phyloP scores from a whole-genome alignment of 2,888 invertebrate species.

The Leptopterna dolabrata region DNA sequence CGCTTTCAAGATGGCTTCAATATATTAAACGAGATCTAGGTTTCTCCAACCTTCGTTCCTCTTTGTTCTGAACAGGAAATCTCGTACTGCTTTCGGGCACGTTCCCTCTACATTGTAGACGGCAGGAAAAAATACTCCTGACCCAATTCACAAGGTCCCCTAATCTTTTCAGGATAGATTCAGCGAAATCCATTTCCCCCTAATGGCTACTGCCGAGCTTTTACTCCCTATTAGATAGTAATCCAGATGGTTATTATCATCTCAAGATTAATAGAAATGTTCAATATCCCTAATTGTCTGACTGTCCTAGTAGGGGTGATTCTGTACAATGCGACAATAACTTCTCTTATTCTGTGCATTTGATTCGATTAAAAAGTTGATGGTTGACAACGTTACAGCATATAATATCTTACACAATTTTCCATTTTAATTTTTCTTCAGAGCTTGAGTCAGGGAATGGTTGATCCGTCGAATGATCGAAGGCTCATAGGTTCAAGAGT shows the following conservation, averaged over 20 bases:
- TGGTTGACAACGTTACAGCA: not conserved
- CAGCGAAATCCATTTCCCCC: not conserved
- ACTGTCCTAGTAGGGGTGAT: not conserved
- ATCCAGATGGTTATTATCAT: not conserved
- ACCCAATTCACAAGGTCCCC: not conserved
- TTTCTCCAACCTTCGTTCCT: not conserved
- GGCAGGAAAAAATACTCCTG: not conserved
- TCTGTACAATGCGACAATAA: not conserved
- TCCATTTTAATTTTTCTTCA: not conserved
- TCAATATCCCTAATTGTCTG: not conserved
- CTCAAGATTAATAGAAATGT: not conserved
- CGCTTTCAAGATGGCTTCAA: not conserved
- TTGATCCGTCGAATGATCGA: too few species aligned
- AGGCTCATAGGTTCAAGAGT: too few species aligned
- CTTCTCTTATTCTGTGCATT: not conserved
- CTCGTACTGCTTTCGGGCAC: not conserved
- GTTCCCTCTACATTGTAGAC: not conserved
- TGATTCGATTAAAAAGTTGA: not conserved
- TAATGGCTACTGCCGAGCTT: not conserved
- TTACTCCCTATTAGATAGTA: not conserved
- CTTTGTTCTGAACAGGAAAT: not conserved
- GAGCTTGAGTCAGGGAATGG: not conserved
- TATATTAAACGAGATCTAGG: not conserved
- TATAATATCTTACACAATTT: not conserved
- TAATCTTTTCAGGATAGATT: not conserved